These are phyloP conservation scores for Pterocles orientalis DNA, from an alignment of 2,113 vertebrate species.

Conservation along the genomic window DNA sequence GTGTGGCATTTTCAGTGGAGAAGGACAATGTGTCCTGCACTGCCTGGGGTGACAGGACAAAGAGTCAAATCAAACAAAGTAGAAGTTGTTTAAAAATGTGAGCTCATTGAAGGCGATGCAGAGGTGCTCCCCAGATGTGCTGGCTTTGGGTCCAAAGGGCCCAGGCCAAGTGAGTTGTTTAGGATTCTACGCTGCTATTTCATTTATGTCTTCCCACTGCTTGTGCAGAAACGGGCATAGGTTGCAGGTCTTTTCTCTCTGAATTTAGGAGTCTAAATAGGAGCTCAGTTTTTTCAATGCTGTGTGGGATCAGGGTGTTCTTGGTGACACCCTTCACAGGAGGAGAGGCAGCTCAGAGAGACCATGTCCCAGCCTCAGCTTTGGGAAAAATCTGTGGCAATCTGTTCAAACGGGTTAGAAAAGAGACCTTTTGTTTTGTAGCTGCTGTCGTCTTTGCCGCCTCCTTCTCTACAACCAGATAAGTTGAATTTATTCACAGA, in stretches of 20 bases:
- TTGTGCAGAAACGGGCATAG: not conserved
- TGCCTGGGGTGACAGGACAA: not conserved
- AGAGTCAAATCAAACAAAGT: not conserved
- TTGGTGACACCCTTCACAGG: not conserved
- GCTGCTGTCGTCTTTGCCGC: not conserved
- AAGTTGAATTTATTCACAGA: not conserved
- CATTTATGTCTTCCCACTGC: not conserved
- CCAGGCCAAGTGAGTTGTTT: not conserved
- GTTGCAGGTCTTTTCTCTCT: not conserved
- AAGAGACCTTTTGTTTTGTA: not conserved
- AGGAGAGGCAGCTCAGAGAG: not conserved
- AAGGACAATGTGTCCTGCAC: accelerated
- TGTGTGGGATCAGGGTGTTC: not conserved
- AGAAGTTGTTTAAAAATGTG: not conserved
- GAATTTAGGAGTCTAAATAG: not conserved
- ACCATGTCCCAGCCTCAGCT: not conserved
- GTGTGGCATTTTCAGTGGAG: not conserved
- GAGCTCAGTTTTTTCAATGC: not conserved
- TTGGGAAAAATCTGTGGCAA: not conserved
- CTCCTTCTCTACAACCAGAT: not conserved
- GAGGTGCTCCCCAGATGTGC: not conserved
- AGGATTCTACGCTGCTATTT: not conserved
- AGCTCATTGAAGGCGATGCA: not conserved
- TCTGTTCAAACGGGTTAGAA: not conserved
- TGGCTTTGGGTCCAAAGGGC: not conserved